Conservation (phyloP, 1,140 invertebrate genomes). For the Gyrodactylus bullatarudis region DNA sequence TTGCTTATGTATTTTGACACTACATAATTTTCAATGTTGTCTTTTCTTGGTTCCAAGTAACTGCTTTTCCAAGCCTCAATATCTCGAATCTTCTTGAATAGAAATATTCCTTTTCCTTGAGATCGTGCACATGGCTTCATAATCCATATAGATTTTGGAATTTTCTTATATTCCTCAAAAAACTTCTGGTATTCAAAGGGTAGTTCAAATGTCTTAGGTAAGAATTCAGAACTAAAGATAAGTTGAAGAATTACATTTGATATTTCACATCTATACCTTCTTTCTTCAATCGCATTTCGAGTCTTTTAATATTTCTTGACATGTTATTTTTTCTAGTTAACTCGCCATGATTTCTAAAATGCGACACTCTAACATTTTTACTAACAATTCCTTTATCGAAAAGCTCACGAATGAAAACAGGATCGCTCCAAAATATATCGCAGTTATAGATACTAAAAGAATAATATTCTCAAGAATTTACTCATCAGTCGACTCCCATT, state of each 20-base stretch:
- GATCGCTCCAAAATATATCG: not conserved
- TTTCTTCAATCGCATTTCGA: not conserved
- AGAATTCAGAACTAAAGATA: not conserved
- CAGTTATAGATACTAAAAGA: not conserved
- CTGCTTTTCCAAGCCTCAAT: slow-evolving; percentile 25
- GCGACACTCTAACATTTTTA: not conserved
- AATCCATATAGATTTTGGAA: slow-evolving; percentile 23
- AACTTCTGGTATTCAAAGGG: slow-evolving; percentile 24
- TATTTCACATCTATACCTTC: not conserved
- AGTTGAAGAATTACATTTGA: not conserved
- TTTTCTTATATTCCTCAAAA: slow-evolving; percentile 24
- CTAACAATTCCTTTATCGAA: not conserved
- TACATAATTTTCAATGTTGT: slow-evolving; percentile 18
- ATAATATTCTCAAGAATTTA: not conserved
- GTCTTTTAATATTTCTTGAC: not conserved
- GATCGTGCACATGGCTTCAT: slow-evolving; percentile 24
- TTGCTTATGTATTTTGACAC: slow-evolving; percentile 20
- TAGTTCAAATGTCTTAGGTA: slow-evolving; percentile 7
- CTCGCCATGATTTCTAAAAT: slow-evolving; percentile 7
- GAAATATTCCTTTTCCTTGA: slow-evolving; percentile 23
- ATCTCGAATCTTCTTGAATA: slow-evolving; percentile 23
- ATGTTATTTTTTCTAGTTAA: not conserved
- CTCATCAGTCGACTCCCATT: not conserved
- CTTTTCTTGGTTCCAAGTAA: slow-evolving; percentile 10
- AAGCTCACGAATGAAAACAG: not conserved